Base-by-base conservation (phyloP, 2,113 vertebrate genomes). In the Alouatta palliata region DNA sequence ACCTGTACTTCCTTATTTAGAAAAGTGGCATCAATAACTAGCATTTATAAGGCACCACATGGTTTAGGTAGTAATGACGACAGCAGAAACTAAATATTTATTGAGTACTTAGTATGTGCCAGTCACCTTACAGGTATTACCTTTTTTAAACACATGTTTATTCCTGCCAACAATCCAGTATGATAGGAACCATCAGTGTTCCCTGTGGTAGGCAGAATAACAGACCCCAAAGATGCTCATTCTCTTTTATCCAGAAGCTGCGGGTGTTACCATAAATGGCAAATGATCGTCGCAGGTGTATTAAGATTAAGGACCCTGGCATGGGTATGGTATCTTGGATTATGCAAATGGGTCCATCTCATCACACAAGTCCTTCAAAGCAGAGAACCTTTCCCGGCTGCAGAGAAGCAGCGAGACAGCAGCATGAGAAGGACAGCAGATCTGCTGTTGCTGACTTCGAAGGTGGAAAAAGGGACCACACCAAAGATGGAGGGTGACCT, bases 381-480 rank as follows among this genome's bases (percentile, higher is more conserved):
- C 11, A 32, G 32, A 49, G 40, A 35, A 6, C 3, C 30, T 20
- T 17, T 35, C 54, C 8, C 3, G 17, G 40, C 45, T 20, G 32
- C 37, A 25, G 45, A 73, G 23, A 37, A 43, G 8, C 54, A 12
- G 23, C 37, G 13, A 32, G 25, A 17, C 0, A 6, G 52, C 7
- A 2, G 54, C 0, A 0, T 0, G 25, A 13, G 54, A 32, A 37
- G 76, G 35, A 20, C 25, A 2, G 0, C 1, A 0, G 5, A 27
- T 17, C 54, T 8, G 9, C n/a, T 5, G 16, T 9, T 5, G 2
- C 45, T 14, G n/a, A 45, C 17, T 43, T 2, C 70, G 25, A 47
- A 61, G 54, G 56, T 0, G 1, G 20, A 70, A 75, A 9, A 45
- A 35, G 20, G 13, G 2, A 4, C 47, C 35, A 37, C 20, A n/a